Evolutionary conservation across 2,797 vertebrate species (phyloP).

Genomic region (Mareca penelope): DNA sequence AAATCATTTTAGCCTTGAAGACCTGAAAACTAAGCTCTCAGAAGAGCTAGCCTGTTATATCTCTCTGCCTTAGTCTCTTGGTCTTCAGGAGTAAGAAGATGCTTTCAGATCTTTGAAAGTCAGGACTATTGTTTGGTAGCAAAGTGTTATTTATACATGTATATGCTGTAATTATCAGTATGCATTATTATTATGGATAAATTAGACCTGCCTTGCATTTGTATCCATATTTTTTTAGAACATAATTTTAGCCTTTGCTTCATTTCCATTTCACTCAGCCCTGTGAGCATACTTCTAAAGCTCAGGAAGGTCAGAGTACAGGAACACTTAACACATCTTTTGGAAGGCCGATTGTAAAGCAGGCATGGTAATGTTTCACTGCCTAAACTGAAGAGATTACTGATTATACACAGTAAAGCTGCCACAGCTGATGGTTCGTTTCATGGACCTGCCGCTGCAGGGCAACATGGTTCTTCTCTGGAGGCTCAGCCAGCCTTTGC

Average conservation of each 20-base stretch:
- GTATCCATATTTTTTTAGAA: background rate
- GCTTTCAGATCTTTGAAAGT: background rate
- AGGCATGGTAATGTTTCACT: conserved; percentile 11
- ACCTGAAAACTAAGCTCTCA: background rate
- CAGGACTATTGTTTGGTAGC: background rate
- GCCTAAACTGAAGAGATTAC: conserved; percentile 14
- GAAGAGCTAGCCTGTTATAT: background rate
- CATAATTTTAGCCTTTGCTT: background rate
- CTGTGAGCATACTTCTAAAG: background rate
- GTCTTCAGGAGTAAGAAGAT: background rate
- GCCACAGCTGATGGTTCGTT: background rate
- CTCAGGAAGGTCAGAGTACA: conserved; percentile 14
- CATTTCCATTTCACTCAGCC: background rate
- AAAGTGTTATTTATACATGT: background rate
- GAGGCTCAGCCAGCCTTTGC: background rate
- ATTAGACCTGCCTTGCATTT: background rate
- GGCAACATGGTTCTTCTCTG: background rate
- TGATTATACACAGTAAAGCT: conserved; percentile 2
- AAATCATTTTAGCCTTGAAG: background rate
- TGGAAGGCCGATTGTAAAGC: conserved; percentile 1
- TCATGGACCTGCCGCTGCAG: background rate
- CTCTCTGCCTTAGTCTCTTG: background rate
- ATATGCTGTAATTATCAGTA: background rate
- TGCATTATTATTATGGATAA: background rate
- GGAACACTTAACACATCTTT: background rate